Evolutionary conservation across 2,797 vertebrate species (phyloP).

Genomic region (Hypotaenidia philippensis): DNA sequence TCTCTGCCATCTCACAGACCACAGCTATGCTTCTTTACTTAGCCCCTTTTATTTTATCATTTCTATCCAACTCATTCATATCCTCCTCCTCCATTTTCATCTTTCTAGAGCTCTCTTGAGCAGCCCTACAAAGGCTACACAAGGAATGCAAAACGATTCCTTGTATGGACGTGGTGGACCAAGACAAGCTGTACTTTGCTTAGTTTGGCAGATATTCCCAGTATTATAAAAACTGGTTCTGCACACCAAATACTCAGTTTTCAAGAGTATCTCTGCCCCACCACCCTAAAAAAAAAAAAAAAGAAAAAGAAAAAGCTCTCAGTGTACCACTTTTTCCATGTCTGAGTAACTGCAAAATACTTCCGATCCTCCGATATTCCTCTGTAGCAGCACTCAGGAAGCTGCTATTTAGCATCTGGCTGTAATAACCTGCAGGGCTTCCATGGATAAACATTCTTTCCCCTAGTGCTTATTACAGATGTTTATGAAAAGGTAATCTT

Average conservation of each 20-base stretch:
- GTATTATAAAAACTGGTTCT: background rate
- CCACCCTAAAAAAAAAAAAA: background rate
- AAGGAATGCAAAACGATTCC: background rate
- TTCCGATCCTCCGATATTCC: background rate
- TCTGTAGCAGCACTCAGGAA: background rate
- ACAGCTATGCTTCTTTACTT: background rate
- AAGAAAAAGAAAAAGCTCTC: background rate
- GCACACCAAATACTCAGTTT: background rate
- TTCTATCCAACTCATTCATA: background rate
- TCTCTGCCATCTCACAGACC: slow-evolving; percentile 7
- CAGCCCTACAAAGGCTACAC: background rate
- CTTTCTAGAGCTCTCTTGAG: background rate
- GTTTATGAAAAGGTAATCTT: background rate
- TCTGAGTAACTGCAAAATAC: background rate
- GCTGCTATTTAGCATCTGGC: slow-evolving; percentile 11
- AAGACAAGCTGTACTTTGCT: background rate
- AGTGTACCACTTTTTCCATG: background rate
- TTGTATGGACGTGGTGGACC: background rate
- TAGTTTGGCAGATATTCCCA: slow-evolving; percentile 10
- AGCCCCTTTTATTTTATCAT: background rate
- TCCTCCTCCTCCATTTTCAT: slow-evolving; percentile 7
- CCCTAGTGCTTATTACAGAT: background rate
- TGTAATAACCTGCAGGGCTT: background rate
- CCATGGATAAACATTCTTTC: background rate
- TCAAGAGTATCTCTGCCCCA: background rate